These are phyloP conservation scores for Etheostoma perlongum DNA, from an alignment of 2,797 vertebrate species.

Conservation along the genomic window DNA sequence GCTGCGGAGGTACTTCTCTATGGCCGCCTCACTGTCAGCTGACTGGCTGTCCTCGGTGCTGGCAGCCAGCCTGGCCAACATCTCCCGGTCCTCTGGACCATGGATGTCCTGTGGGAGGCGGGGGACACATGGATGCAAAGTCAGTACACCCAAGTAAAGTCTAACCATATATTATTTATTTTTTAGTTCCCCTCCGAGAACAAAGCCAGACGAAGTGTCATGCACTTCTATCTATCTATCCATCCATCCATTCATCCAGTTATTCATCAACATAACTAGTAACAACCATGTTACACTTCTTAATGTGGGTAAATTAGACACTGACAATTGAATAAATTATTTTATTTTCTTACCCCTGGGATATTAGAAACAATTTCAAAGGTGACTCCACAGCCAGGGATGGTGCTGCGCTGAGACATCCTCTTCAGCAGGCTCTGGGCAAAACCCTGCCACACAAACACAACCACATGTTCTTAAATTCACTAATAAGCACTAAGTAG, in stretches of 20 bases:
- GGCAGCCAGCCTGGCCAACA: constrained; percentile 92
- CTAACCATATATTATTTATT: no score
- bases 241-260: no score
- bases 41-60: constrained; percentile 89
- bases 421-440: constrained; percentile 93
- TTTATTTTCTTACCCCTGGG: constrained; percentile 88
- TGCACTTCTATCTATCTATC: no score
- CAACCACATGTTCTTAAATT: background rate
- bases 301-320: no score
- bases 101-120: constrained; percentile 90
- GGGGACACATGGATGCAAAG: background rate
- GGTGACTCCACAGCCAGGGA: constrained; percentile 93
- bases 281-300: no score
- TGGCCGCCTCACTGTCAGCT: constrained; percentile 91
- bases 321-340: no score
- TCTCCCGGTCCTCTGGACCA: constrained; percentile 93
- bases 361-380: constrained; percentile 98
- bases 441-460: constrained; percentile 87
- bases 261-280: no score
- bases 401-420: constrained; percentile 93
- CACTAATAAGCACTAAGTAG: no score
- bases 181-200: no score
- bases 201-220: no score
- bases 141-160: no score
- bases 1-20: constrained; percentile 95